Conservation (phyloP, 2,888 invertebrate species). For the Catocala nupta region DNA sequence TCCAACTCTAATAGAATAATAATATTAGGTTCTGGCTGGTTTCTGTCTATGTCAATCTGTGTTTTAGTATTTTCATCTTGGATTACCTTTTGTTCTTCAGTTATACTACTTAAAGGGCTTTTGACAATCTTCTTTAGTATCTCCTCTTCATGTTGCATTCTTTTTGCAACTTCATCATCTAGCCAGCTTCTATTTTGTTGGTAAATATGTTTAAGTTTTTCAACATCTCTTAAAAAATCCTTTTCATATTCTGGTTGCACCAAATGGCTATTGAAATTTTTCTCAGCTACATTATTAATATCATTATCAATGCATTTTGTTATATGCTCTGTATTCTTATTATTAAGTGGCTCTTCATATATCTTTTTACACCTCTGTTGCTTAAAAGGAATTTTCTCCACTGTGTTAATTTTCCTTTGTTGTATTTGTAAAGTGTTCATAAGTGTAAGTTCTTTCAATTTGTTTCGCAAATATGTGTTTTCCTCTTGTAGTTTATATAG, state of each 20-base stretch:
- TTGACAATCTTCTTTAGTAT: conserved; percentile 55
- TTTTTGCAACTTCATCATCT: conserved; percentile 72
- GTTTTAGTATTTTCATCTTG: conserved; percentile 50
- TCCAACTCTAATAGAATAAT: conserved; percentile 27
- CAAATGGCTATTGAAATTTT: conserved; percentile 51
- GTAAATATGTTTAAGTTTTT: conserved; percentile 73
- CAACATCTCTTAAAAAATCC: conserved; percentile 70
- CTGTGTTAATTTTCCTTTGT: conserved; percentile 59
- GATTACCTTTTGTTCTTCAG: conserved; percentile 49
- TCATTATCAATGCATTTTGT: conserved; percentile 75
- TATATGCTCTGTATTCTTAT: conserved; percentile 64
- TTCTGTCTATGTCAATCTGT: conserved; percentile 19
- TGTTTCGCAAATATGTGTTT: conserved; percentile 77
- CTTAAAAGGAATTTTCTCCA: conserved; percentile 58
- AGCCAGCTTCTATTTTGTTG: conserved; percentile 79
- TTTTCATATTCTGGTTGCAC: conserved; percentile 67
- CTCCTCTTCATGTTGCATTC: conserved; percentile 64
- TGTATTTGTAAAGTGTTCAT: conserved; percentile 62
- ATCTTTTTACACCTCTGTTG: conserved; percentile 77
- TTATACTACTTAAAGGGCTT: conserved; percentile 54
- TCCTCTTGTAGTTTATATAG: conserved; percentile 84
- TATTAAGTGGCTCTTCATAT: conserved; percentile 77
- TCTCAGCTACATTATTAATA: conserved; percentile 50
- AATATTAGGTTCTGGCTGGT: conserved; percentile 24
- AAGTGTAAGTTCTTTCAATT: conserved; percentile 75